Evolutionary conservation across 2,888 invertebrate genomes (phyloP).

Genomic region (Leptarthrus brevirostris): DNA sequence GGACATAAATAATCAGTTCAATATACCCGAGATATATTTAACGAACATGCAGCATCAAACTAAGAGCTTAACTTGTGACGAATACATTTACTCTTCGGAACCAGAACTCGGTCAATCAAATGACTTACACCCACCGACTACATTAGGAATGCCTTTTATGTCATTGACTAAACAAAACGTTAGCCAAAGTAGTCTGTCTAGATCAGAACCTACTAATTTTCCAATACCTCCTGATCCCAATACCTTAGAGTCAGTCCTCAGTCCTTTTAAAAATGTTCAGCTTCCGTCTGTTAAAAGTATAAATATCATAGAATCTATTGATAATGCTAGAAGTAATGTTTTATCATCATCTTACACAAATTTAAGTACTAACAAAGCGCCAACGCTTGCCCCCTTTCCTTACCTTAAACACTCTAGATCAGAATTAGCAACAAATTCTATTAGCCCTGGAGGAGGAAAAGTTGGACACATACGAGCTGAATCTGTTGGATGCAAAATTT

Average conservation of each 20-base stretch:
- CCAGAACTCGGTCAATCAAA: constrained; percentile 46
- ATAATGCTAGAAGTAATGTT: constrained; percentile 60
- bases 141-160: constrained; percentile 39
- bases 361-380: constrained; percentile 63
- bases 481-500: constrained; percentile 70
- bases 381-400: constrained; percentile 67
- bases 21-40: constrained; percentile 11
- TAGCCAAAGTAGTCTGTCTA: constrained; percentile 17
- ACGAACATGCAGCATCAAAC: background rate
- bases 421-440: constrained; percentile 51
- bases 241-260: background rate
- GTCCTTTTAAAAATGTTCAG: constrained; percentile 13
- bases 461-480: constrained; percentile 69
- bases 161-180: constrained; percentile 51
- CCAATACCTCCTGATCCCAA: constrained; percentile 3
- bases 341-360: constrained; percentile 54
- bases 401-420: constrained; percentile 59
- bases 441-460: constrained; percentile 35
- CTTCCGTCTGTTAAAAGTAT: background rate
- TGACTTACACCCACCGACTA: background rate
- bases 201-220: constrained; percentile 20
- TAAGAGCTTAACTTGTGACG: background rate
- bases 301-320: constrained; percentile 52
- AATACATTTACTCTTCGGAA: constrained; percentile 51
- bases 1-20: background rate